Evolutionary conservation across 2,888 invertebrate species (phyloP), one percentile per base, ranked within the genome.

Genomic region (Oithona nana): DNA sequence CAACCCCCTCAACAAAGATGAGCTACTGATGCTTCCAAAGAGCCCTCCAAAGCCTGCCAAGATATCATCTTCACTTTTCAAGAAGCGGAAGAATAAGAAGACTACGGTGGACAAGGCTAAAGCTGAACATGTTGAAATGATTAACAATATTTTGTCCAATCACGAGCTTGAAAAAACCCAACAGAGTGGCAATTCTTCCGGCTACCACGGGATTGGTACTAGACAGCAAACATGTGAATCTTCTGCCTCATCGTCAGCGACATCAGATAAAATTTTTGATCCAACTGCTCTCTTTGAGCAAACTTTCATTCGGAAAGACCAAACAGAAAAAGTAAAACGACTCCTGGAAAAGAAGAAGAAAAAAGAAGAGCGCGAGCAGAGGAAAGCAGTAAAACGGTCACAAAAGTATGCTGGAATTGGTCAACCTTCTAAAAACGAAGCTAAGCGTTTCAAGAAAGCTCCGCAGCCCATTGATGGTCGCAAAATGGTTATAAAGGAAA

Each of bases 331-430:
- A 20, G 57, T 57, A 2, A 26, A 26, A 29, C 24, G 28, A 20
- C 57, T 57, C 16, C 57, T 57, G 11, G 57, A 24, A 26, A 24
- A 28, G n/a, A 57, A 57, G 28, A n/a, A 28, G 16, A 57, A 57
- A 28, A 57, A 57, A 29, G 30, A 57, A n/a, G 28, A 57, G 29
- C 8, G 24, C 6, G 11, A 20, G 52, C 26, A 26, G 3, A 16
- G n/a, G 2, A 28, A 57, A 28, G 28, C 24, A 20, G 28, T 26
- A 22, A 52, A 52, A 24, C 16, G 24, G 22, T 20, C 16, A 16
- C 39, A 11, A 16, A 39, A 39, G 16, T 39, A 39, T 16, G 39
- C 16, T 39, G 39, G 39, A 39, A 39, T 39, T 16, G 39, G 39
- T 39, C 39, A 39, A 16, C 39, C 39, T 16, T 6, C 8, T 16